phyloP scores from a whole-genome alignment of 2,888 invertebrate genomes.

The Nematopogon swammerdamellus region DNA sequence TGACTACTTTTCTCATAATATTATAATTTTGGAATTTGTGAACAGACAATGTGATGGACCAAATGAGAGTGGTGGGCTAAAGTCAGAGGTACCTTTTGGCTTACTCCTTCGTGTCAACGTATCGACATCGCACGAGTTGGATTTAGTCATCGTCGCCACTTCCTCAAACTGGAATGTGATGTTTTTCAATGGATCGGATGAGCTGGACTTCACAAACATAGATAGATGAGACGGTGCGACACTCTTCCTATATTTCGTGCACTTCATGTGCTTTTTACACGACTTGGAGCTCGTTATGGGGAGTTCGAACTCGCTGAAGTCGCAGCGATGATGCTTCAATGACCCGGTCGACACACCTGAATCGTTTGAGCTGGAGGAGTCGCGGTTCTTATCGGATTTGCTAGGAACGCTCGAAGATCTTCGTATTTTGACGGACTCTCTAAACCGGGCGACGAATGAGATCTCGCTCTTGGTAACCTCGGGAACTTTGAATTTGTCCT shows the following conservation, averaged over 20 bases:
- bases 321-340: constrained; percentile 58
- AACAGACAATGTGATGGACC: no score
- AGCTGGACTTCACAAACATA: constrained; percentile 59
- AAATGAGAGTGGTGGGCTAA: no score
- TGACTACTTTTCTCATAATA: no score
- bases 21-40: no score
- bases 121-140: constrained; percentile 61
- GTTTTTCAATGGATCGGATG: constrained; percentile 61
- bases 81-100: constrained; percentile 32
- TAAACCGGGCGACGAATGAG: constrained; percentile 39
- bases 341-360: constrained; percentile 69
- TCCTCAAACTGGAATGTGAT: constrained; percentile 64
- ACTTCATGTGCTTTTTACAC: constrained; percentile 38
- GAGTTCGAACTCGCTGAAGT: constrained; percentile 60
- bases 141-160: constrained; percentile 55
- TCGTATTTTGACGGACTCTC: constrained; percentile 59
- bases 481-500: constrained; percentile 39
- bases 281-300: constrained; percentile 49
- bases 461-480: constrained; percentile 38
- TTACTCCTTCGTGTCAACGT: constrained; percentile 55
- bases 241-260: constrained; percentile 39
- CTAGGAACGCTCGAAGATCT: constrained; percentile 68
- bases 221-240: constrained; percentile 49
- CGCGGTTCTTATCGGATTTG: constrained; percentile 64
- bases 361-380: constrained; percentile 69